Evolutionary conservation across 2,888 invertebrate species (phyloP), one percentile per base, ranked within the genome.

Genomic region (Linnaemya tessellans): DNA sequence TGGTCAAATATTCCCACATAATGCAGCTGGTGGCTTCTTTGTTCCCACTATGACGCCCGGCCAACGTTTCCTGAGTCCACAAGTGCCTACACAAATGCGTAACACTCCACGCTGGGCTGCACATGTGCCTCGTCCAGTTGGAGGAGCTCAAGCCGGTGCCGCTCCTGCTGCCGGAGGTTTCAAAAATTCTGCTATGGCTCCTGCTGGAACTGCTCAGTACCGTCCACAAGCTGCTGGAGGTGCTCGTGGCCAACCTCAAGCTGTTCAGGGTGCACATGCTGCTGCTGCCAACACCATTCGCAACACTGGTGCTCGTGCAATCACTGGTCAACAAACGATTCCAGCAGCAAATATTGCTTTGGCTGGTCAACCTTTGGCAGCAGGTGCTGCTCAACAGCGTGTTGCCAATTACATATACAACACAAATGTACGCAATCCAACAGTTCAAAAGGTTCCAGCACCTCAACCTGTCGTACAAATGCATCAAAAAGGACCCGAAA

Each of bases 1-100:
- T 95, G 97, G 97, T 81, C 96, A 96, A 93, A 96, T 97, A 90
- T 98, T 97, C 94, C 97, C 97, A 91, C 96, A 97, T 2, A 95
- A 96, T 85, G 95, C 96, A 77, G 95, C 96, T 41, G 96, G 96
- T 79, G 97, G 96, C 46, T 99, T 97, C 93, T 98, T 97, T 90
- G 96, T 99, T 81, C 98, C 98, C 49, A 97, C 98, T n/a, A 95
- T 98, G 90, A 96, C 97, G 8, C 97, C 97, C 87, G 95, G 97
- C 13, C 98, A 97, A 91, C 95, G 98, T 81, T 98, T 97, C 94
- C 98, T 96, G 92, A 97, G 97, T n/a, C 97, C 98, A 41, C 98
- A 98, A 93, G 96, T 98, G 95, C 94, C 97, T 1, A 88, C 91
- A 64, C 97, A 96, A 90, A 97, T 98, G 90, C 95, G 98, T 90